phyloP scores from a whole-genome alignment of 1,140 invertebrate species.

The Homalodisca vitripennis region DNA sequence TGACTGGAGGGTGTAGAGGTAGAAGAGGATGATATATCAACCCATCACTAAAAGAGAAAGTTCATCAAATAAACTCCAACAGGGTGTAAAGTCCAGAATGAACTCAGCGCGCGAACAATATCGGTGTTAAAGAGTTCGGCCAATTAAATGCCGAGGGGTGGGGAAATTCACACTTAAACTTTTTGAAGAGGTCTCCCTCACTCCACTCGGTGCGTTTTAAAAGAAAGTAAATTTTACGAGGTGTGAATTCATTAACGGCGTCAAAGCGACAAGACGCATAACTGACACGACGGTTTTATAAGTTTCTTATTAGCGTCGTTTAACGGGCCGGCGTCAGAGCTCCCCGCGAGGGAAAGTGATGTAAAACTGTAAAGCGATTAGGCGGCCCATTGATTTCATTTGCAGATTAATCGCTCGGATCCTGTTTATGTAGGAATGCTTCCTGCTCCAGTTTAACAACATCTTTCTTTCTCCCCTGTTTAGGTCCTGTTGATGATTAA shows the following conservation, averaged over 20 bases:
- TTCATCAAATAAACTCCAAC: slow-evolving; percentile 4
- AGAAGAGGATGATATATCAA: too few relatives aligned
- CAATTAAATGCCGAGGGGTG: slow-evolving; percentile 6
- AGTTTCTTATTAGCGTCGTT: slow-evolving; percentile 12
- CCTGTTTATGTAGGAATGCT: slow-evolving; percentile 10
- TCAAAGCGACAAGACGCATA: not conserved
- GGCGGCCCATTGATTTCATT: slow-evolving; percentile 11
- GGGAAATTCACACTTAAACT: slow-evolving; percentile 7
- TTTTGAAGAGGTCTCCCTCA: not conserved
- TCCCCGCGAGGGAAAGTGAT: not conserved
- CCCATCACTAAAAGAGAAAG: not conserved
- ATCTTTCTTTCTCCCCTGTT: too few relatives aligned
- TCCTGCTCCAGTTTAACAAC: not conserved
- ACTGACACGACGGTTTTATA: slow-evolving; percentile 4
- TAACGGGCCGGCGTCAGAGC: not conserved
- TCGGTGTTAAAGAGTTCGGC: slow-evolving; percentile 12
- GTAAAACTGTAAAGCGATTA: slow-evolving; percentile 17
- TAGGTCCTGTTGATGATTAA: too few relatives aligned
- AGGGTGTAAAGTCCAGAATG: not conserved
- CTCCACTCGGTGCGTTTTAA: not conserved
- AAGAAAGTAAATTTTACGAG: slow-evolving; percentile 24
- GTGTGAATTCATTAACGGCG: slow-evolving; percentile 9
- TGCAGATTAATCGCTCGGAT: not conserved
- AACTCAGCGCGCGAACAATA: not conserved
- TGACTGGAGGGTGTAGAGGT: too few relatives aligned